Conservation (phyloP, 2,113 vertebrate species). For the Lichenostomus cassidix region DNA sequence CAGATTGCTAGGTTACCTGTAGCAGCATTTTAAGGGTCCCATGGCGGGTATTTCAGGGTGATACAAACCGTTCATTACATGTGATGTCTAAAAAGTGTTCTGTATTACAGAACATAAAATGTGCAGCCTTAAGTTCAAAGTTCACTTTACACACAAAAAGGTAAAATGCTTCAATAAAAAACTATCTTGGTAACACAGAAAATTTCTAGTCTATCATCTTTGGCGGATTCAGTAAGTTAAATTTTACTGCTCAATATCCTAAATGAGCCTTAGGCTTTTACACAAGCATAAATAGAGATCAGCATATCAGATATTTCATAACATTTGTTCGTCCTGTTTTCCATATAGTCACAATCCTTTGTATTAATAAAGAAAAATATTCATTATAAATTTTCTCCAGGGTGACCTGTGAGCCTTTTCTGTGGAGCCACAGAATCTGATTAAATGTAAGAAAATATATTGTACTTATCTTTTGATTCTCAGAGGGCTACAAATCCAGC, state of each 20-base stretch:
- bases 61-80: not conserved
- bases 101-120: not conserved
- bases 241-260: not conserved
- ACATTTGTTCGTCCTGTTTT: constrained; percentile 43
- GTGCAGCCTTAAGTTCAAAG: not conserved
- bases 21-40: not conserved
- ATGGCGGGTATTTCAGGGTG: not conserved
- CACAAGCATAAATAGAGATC: not conserved
- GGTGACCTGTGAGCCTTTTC: constrained; percentile 21
- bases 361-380: constrained; percentile 76
- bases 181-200: not conserved
- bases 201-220: not conserved
- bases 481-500: not conserved
- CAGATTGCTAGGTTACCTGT: not conserved
- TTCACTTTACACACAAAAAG: not conserved
- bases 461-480: not conserved
- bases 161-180: not conserved
- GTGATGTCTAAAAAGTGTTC: not conserved
- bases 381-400: constrained; percentile 69
- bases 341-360: constrained; percentile 45
- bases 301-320: constrained; percentile 6
- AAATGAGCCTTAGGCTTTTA: not conserved
- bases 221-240: constrained; percentile 5
- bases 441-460: constrained; percentile 52
- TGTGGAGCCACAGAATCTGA: constrained; percentile 77